Evolutionary conservation across 2,888 invertebrate species (phyloP), one percentile per base, ranked within the genome.

Genomic region (Eilema caniola): DNA sequence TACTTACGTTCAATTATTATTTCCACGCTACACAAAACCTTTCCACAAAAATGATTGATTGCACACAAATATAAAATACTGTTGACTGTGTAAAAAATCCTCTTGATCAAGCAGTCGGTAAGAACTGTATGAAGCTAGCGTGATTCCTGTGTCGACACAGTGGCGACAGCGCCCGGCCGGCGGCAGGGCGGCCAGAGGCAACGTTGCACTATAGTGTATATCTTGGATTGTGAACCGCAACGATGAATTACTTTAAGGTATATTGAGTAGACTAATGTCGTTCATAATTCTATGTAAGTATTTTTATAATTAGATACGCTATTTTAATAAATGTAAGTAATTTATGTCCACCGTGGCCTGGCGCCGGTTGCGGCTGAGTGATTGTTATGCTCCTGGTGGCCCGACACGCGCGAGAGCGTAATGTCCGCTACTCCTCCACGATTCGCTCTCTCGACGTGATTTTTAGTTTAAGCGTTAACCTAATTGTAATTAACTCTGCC

Each of bases 161-260:
- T n/a, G n/a, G 28, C 28, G 28, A 28, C 28, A 28, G 28, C 7
- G 8, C 31, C 8, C 33, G 33, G 33, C 41, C 11, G 41, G n/a
- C 41, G 41, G 41, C 53, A 0, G 53, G 10, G n/a, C 20, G 53
- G n/a, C 53, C 41, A 2, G 11, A 41, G 24, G 24, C n/a, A 20
- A 25, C 25, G 62, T 62, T 41, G 33, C 65, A 75, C 64, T 76
- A 78, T 82, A 76, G 75, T 83, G 79, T 83, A 82, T 84, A 82
- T 84, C 71, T 84, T 79, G 80, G 68, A 73, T 77, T 62, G 37
- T 28, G 64, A 65, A 28, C 60, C 33, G 41, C 28, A 24, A 69
- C 62, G 69, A 63, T 66, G 53, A 53, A 2, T 53, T 53, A 53
- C n/a, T 37, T 53, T 53, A 53, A 53, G 53, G n/a, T 75, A 75